These are phyloP conservation scores for Excalfactoria chinensis DNA, from an alignment of 2,113 vertebrate species.

Conservation along the genomic window DNA sequence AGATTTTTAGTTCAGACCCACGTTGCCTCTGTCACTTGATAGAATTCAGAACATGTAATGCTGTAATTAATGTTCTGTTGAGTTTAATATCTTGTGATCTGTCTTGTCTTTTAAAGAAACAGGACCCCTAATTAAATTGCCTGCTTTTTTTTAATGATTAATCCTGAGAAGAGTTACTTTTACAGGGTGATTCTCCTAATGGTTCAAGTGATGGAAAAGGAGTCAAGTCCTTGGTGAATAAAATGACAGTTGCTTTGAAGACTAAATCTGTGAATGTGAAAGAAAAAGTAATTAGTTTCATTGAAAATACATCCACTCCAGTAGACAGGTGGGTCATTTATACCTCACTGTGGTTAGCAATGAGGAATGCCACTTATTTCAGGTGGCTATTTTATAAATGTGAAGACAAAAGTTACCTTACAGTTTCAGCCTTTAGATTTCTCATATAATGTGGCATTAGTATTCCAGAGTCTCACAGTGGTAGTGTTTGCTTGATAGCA, in stretches of 20 bases:
- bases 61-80: neutral
- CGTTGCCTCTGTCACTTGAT: neutral
- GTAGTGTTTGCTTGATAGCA: neutral
- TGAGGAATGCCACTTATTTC: neutral
- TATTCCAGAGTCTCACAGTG: neutral
- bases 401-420: neutral
- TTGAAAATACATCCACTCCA: constrained; percentile 96
- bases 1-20: neutral
- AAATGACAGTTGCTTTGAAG: constrained; percentile 98
- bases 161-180: constrained; percentile 31
- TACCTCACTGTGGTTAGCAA: neutral
- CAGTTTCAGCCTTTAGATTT: neutral
- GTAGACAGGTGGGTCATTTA: constrained; percentile 89
- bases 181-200: constrained; percentile 89
- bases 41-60: neutral
- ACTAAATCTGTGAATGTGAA: constrained; percentile 98
- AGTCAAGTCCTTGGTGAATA: constrained; percentile 97
- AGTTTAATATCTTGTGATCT: neutral
- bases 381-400: neutral
- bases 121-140: neutral
- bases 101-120: neutral
- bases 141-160: neutral
- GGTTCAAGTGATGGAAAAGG: constrained; percentile 91
- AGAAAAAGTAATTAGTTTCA: constrained; percentile 99
- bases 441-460: neutral